Evolutionary conservation across 2,888 invertebrate genomes (phyloP).

Genomic region (Acheta domesticus): DNA sequence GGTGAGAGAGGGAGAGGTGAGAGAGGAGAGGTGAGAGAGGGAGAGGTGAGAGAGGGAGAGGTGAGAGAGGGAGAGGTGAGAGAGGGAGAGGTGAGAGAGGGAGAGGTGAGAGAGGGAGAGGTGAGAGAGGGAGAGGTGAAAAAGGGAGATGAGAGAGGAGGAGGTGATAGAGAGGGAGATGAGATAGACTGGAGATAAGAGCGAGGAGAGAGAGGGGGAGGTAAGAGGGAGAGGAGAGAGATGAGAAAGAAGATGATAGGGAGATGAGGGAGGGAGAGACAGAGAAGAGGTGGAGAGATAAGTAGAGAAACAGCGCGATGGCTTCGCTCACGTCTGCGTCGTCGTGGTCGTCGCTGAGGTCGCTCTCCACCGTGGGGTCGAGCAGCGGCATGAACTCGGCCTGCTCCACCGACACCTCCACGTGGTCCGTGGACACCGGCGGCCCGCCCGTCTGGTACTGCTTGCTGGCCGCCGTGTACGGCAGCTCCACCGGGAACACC

Average conservation of each 20-base stretch:
- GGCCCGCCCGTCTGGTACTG: constrained; percentile 49
- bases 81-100: no score
- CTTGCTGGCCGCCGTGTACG: constrained; percentile 51
- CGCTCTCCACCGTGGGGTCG: constrained; percentile 27
- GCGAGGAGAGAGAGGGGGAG: neutral
- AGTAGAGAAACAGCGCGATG: neutral
- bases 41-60: neutral
- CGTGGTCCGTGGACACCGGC: constrained; percentile 46
- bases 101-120: neutral
- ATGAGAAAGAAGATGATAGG: neutral
- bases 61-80: no score
- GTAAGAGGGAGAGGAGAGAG: neutral
- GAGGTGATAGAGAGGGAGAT: neutral
- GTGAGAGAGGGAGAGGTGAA: neutral
- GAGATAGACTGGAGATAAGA: neutral
- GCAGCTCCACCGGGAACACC: constrained; percentile 46
- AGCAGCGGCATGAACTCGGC: constrained; percentile 39
- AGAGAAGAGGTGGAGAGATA: neutral
- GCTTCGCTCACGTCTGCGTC: constrained; percentile 29
- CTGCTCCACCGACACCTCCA: constrained; percentile 38
- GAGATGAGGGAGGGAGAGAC: neutral
- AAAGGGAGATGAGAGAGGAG: neutral
- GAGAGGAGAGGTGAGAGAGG: neutral
- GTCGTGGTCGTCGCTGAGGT: constrained; percentile 30
- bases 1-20: neutral